A percentile compares a stretch with the other conserved stretches of the same genome.
These are phyloP conservation scores for Coregonus ussuriensis DNA, from an alignment of 2,797 vertebrate species.

Conservation along the genomic window DNA sequence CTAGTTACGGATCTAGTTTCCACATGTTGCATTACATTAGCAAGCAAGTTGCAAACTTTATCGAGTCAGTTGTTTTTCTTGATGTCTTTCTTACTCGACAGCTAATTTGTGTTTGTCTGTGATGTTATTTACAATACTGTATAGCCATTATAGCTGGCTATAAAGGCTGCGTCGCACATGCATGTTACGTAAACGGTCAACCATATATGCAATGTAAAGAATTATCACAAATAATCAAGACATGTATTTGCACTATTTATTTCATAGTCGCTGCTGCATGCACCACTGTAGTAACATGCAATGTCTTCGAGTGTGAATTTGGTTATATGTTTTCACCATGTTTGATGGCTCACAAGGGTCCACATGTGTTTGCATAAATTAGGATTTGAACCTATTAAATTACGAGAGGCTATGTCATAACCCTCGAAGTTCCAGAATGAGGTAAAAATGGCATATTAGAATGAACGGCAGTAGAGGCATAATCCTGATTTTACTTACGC, in stretches of 20 bases:
- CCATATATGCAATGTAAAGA: background rate
- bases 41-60: background rate
- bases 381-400: background rate
- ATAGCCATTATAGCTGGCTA: background rate
- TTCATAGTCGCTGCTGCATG: background rate
- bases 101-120: background rate
- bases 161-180: background rate
- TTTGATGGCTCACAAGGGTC: background rate
- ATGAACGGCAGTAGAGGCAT: too few species aligned
- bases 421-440: too few species aligned
- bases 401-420: too few species aligned
- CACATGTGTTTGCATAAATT: background rate
- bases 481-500: too few species aligned
- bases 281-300: background rate
- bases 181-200: conserved; percentile 6
- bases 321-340: background rate
- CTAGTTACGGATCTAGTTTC: background rate
- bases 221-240: background rate
- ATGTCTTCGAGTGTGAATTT: background rate
- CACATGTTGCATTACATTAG: background rate
- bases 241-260: background rate
- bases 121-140: background rate
- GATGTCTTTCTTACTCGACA: background rate
- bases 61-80: background rate
- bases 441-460: too few species aligned